These are phyloP conservation scores for Uropetala carovei DNA, from an alignment of 2,888 invertebrate species.

Conservation along the genomic window DNA sequence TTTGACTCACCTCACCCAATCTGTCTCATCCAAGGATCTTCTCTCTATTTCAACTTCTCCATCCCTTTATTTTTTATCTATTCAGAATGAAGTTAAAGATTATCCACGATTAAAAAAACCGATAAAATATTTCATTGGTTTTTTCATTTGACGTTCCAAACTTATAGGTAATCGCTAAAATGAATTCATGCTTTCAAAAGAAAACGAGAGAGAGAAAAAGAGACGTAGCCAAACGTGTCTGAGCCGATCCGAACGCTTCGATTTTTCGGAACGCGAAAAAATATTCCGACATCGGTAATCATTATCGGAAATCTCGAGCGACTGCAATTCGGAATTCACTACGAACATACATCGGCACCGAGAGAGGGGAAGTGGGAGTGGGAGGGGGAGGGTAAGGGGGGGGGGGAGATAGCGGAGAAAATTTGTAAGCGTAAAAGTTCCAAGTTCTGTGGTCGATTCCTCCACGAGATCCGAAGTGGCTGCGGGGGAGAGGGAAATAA, in stretches of 20 bases:
- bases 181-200: too few species aligned
- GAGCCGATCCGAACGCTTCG: not conserved
- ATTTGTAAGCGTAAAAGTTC: not conserved
- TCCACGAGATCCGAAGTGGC: not conserved
- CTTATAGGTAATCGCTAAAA: too few species aligned
- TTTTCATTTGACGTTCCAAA: too few species aligned
- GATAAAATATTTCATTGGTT: too few species aligned
- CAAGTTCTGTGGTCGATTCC: not conserved
- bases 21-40: too few species aligned
- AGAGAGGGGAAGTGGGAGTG: not conserved
- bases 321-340: not conserved
- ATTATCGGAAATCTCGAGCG: not conserved
- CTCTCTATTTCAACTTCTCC: too few species aligned
- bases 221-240: too few species aligned
- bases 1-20: too few species aligned
- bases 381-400: not conserved
- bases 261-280: not conserved
- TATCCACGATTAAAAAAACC: too few species aligned
- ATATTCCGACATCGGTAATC: not conserved
- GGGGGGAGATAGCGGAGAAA: not conserved
- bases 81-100: too few species aligned
- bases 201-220: too few species aligned
- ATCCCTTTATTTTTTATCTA: too few species aligned
- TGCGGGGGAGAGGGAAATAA: not conserved
- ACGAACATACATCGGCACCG: not conserved